phyloP scores from a whole-genome alignment of 2,113 vertebrate species.

The Saguinus midas region DNA sequence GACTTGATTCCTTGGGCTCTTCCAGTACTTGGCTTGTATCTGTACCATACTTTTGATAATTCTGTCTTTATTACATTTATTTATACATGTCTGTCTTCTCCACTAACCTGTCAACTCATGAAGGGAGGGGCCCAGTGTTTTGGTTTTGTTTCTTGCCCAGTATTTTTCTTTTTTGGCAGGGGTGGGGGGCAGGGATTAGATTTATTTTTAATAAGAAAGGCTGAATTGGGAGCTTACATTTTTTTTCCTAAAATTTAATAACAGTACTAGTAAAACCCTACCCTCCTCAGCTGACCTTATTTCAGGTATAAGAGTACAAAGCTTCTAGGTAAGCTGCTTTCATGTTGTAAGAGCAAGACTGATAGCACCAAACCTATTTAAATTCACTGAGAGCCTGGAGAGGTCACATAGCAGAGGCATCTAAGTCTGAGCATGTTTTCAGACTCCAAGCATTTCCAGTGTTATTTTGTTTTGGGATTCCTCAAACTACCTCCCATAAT shows the following conservation, averaged over 20 bases:
- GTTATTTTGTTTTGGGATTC: not conserved
- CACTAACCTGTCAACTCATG: not conserved
- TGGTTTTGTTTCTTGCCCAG: not conserved
- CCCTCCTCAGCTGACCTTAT: constrained; percentile 31
- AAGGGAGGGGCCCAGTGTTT: not conserved
- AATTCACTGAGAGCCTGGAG: not conserved
- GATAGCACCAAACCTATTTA: not conserved
- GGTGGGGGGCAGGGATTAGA: not conserved
- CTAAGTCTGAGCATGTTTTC: not conserved
- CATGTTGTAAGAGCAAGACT: not conserved
- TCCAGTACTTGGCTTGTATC: not conserved
- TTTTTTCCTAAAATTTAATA: constrained; percentile 46
- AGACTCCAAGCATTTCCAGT: not conserved
- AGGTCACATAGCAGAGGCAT: not conserved
- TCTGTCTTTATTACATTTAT: constrained; percentile 5
- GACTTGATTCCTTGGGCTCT: not conserved
- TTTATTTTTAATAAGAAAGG: constrained; percentile 63
- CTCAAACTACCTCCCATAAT: not conserved
- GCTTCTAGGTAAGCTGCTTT: not conserved
- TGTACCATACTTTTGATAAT: not conserved
- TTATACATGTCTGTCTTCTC: not conserved
- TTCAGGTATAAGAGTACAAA: constrained; percentile 6
- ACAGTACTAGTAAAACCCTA: constrained; percentile 34
- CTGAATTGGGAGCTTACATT: constrained; percentile 51
- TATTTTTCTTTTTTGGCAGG: not conserved